Conservation (phyloP, 2,888 invertebrate species). For the Villa cingulata region DNA sequence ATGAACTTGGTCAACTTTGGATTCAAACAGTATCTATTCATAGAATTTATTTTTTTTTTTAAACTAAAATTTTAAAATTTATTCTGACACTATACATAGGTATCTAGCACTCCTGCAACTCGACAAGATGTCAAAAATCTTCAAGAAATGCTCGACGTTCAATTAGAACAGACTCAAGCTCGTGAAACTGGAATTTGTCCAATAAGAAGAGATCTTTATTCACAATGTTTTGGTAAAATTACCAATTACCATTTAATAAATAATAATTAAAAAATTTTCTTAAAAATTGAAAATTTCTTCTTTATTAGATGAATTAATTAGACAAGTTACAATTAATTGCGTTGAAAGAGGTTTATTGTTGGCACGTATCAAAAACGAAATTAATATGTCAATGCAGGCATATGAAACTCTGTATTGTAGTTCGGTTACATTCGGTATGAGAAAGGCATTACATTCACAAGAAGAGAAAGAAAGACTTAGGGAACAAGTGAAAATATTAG, state of each 20-base stretch:
- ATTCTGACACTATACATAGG: constrained; percentile 35
- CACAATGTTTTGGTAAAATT: constrained; percentile 69
- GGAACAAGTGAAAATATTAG: constrained; percentile 56
- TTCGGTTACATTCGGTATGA: constrained; percentile 93
- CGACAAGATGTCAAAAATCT: constrained; percentile 89
- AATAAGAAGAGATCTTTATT: constrained; percentile 81
- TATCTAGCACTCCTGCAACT: constrained; percentile 93
- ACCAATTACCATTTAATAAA: neutral
- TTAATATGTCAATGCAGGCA: constrained; percentile 90
- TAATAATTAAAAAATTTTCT: neutral
- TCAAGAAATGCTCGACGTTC: constrained; percentile 88
- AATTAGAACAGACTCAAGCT: constrained; percentile 81
- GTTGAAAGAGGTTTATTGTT: constrained; percentile 89
- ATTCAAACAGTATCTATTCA: constrained; percentile 51
- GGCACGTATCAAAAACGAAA: constrained; percentile 85
- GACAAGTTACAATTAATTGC: constrained; percentile 96
- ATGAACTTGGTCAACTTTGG: constrained; percentile 86
- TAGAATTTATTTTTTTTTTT: neutral
- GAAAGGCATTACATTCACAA: constrained; percentile 81
- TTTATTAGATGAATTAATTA: constrained; percentile 59
- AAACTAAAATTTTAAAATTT: neutral
- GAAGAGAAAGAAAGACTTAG: constrained; percentile 64
- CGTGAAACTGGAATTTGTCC: constrained; percentile 95
- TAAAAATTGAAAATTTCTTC: neutral
- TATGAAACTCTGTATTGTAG: constrained; percentile 95